Evolutionary conservation across 2,113 vertebrate genomes (phyloP).

Genomic region (Onychostoma macrolepis): DNA sequence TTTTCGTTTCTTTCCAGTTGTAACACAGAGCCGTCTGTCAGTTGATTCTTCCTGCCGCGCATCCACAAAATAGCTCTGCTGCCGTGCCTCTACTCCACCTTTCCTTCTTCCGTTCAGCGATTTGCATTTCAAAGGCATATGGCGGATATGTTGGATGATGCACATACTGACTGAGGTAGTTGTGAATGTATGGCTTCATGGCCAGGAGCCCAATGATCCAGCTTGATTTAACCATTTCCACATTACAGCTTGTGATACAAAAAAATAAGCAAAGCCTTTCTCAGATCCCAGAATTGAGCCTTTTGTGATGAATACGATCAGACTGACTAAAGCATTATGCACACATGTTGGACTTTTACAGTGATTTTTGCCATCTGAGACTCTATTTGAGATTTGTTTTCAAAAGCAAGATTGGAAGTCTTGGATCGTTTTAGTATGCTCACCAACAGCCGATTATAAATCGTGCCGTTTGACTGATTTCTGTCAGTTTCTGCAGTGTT

Average conservation of each 20-base stretch:
- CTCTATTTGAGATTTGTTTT: neutral
- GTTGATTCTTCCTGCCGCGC: neutral
- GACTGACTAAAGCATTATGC: neutral
- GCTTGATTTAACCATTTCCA: conserved; percentile 29
- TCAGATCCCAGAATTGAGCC: neutral
- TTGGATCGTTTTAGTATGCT: neutral
- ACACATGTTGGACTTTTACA: neutral
- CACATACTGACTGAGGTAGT: conserved; percentile 9
- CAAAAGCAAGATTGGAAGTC: neutral
- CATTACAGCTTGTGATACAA: neutral
- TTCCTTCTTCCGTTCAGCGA: neutral
- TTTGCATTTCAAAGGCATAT: conserved; percentile 26
- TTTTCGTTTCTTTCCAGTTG: neutral
- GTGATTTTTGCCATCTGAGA: neutral
- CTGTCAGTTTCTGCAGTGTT: neutral
- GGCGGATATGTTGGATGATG: conserved; percentile 16
- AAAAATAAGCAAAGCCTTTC: neutral
- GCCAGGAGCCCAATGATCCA: conserved; percentile 23
- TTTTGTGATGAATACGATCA: neutral
- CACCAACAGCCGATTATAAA: neutral
- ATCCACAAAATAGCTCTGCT: neutral
- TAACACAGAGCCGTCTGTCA: neutral
- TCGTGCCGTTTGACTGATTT: neutral
- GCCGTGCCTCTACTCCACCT: neutral
- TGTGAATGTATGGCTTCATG: conserved; percentile 1